Base-by-base conservation (phyloP, 2,797 vertebrate genomes). In the Triplophysa bombifrons region DNA sequence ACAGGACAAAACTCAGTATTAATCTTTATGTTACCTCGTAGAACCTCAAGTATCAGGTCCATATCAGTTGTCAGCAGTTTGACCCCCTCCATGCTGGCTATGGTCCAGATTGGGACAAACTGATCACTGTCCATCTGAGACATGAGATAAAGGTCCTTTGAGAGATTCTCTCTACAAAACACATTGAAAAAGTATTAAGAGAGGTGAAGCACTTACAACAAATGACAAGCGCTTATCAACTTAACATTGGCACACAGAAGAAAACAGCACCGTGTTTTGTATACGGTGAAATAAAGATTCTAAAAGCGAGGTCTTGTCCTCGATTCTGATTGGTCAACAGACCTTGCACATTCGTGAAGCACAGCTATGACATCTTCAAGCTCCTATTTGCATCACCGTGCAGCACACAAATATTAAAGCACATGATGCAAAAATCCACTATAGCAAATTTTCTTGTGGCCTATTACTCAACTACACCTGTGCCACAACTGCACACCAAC, bases 121-220 rank as follows among this genome's bases (percentile, higher is more conserved):
- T 99, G 97, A 90, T 99, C 98, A 34, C 97, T 98, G 87, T 99
- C 98, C 98, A 99, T 99, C 90, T 99, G 98, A 82, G 98, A 99
- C 93, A 99, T 97, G 90, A 99, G 89, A 90, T 99, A 99, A 69
- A 99, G 93, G 90, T 99, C 97, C 91, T 99, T 99, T 0, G 97
- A 98, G 56, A 99, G 94, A 87, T 99, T 99, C 89, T 99, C 98
- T 84, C 98, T 99, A 77, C 27, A 16, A 10, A 17, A 19, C 6
- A 73, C 6, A 73, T 16, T 30, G 2, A 25, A 69, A 6, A 65
- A 8, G 10, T 9, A 7, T 63, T 60, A 65, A 25, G n/a, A 65
- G 1, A 75, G 55, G 4, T 66, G 41, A 12, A 55, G 22, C 25
- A 11, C 19, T 51, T 75, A 20, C 30, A 55, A 20, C 16, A 20